Conservation (phyloP, 1,140 invertebrate species). For the Pogonus chalceus region DNA sequence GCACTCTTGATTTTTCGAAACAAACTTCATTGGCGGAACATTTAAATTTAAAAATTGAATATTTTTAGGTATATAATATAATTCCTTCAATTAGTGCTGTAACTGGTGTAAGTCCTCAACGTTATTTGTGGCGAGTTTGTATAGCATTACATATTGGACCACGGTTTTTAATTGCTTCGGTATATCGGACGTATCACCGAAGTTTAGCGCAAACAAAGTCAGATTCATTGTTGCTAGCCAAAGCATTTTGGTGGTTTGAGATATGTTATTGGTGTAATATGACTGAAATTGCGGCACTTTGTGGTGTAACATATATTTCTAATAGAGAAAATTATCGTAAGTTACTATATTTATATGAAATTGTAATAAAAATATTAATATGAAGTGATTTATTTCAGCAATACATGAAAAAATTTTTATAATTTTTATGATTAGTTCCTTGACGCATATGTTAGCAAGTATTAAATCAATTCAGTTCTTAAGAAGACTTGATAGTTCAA, state of each 20-base stretch:
- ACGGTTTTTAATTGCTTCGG: constrained; percentile 70
- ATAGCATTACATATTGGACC: constrained; percentile 83
- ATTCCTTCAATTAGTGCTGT: constrained; percentile 87
- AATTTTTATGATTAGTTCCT: constrained; percentile 78
- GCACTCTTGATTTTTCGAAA: too few relatives aligned
- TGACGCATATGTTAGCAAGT: constrained; percentile 71
- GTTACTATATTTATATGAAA: constrained; percentile 32
- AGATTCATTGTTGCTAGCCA: constrained; percentile 39
- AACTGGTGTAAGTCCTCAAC: constrained; percentile 81
- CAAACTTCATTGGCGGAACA: too few relatives aligned
- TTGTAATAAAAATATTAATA: too few relatives aligned
- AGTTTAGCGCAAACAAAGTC: constrained; percentile 50
- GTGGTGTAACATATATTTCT: constrained; percentile 85
- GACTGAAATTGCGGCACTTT: constrained; percentile 70
- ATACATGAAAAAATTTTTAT: constrained; percentile 89
- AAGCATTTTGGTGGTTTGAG: constrained; percentile 51
- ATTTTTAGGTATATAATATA: constrained; percentile 80
- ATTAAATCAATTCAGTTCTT: constrained; percentile 38
- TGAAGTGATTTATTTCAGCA: constrained; percentile 49
- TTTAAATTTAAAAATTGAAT: too few relatives aligned
- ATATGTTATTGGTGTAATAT: constrained; percentile 77
- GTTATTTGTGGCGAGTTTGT: constrained; percentile 85
- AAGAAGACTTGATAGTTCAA: constrained; percentile 1
- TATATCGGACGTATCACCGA: constrained; percentile 73
- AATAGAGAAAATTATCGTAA: constrained; percentile 92